Percentiles rank a stretch among this genome's conserved stretches.
These are phyloP conservation scores for Gymnoscopelus braueri DNA, from an alignment of 2,797 vertebrate species.

Conservation along the genomic window DNA sequence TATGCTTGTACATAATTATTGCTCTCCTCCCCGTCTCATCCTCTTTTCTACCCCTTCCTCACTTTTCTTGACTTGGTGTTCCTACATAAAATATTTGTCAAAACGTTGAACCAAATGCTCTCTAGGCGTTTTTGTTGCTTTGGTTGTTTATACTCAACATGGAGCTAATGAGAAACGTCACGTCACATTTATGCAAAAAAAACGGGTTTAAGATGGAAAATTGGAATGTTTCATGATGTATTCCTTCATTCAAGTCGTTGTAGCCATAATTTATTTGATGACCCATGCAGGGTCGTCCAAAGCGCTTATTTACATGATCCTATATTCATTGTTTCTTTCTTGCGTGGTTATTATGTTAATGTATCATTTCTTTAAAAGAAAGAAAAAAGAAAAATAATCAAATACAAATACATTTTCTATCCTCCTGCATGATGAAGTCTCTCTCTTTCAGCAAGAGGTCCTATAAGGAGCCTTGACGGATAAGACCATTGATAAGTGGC, in stretches of 20 bases:
- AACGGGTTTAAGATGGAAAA: slow-evolving; percentile 64
- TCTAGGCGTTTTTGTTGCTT: slow-evolving; percentile 82
- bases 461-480: slow-evolving; percentile 47
- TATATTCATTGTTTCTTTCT: slow-evolving; percentile 85
- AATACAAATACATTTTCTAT: slow-evolving; percentile 89
- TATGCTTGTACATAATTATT: slow-evolving; percentile 98
- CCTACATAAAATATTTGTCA: slow-evolving; percentile 91
- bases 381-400: slow-evolving; percentile 77
- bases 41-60: slow-evolving; percentile 84
- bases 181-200: slow-evolving; percentile 89
- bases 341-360: slow-evolving; percentile 91
- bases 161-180: slow-evolving; percentile 73
- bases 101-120: slow-evolving; percentile 84
- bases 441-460: slow-evolving; percentile 58
- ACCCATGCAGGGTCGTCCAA: slow-evolving; percentile 84
- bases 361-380: slow-evolving; percentile 84
- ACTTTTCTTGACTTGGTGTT: slow-evolving; percentile 91
- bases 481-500: slow-evolving; percentile 63
- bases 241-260: slow-evolving; percentile 66
- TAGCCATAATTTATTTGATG: slow-evolving; percentile 37
- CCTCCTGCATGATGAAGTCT: slow-evolving; percentile 79
- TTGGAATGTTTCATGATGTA: slow-evolving; percentile 85
- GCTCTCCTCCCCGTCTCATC: slow-evolving; percentile 81
- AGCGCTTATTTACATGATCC: slow-evolving; percentile 84
- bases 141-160: slow-evolving; percentile 62